phyloP scores from a whole-genome alignment of 2,797 vertebrate species.

The Catamblyrhynchus diadema region DNA sequence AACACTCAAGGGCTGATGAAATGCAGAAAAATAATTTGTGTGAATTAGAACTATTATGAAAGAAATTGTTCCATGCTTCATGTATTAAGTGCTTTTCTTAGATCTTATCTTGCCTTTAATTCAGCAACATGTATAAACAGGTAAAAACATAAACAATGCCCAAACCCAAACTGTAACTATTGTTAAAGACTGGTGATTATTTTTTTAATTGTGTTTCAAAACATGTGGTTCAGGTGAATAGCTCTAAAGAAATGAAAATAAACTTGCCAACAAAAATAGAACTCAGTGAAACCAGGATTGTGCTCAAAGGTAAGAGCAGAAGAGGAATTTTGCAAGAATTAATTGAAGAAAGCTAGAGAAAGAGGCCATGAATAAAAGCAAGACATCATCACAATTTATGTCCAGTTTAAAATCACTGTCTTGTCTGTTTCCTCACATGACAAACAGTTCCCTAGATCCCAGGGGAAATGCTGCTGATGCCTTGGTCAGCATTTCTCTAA shows the following conservation, averaged over 20 bases:
- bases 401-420: neutral
- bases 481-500: neutral
- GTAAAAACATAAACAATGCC: neutral
- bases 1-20: neutral
- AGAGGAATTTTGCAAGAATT: neutral
- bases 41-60: neutral
- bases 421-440: neutral
- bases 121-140: slow-evolving; percentile 12
- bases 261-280: neutral
- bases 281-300: neutral
- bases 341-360: neutral
- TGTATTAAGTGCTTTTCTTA: neutral
- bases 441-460: neutral
- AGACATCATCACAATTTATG: neutral
- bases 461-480: neutral
- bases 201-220: slow-evolving; percentile 2
- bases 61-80: neutral
- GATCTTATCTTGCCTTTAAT: slow-evolving; percentile 26
- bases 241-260: neutral
- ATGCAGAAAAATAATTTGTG: neutral
- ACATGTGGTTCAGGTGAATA: neutral
- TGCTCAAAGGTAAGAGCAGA: neutral
- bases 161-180: neutral
- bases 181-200: neutral
- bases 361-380: neutral